A percentile compares a stretch with the other conserved stretches of the same genome.
Evolutionary conservation across 2,797 vertebrate species (phyloP).

Genomic region (Stomatorhinus walkeri): DNA sequence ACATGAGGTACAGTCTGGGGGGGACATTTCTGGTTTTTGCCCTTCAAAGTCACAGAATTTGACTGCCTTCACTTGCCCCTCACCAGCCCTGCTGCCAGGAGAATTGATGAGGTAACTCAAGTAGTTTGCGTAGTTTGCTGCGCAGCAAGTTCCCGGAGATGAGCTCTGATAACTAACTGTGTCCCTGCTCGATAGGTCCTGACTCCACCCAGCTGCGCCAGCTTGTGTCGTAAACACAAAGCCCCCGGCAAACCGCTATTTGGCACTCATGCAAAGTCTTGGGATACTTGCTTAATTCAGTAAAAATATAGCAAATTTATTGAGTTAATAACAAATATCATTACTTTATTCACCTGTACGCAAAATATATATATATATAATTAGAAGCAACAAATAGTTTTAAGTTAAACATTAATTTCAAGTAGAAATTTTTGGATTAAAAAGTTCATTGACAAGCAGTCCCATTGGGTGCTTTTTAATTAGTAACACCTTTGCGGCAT

Average conservation of each 20-base stretch:
- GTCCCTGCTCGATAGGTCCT: background rate
- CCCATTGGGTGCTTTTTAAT: background rate
- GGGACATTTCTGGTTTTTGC: background rate
- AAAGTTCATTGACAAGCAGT: background rate
- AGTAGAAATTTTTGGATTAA: background rate
- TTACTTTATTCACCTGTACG: background rate
- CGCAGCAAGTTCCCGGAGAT: background rate
- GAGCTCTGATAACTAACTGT: conserved; percentile 1
- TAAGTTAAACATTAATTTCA: background rate
- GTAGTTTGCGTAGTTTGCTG: background rate
- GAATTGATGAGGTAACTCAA: background rate
- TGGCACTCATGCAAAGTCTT: background rate
- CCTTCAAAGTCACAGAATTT: background rate
- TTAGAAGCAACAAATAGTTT: background rate
- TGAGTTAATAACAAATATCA: background rate
- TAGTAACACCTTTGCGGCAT: background rate
- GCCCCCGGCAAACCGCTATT: background rate
- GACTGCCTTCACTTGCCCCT: background rate
- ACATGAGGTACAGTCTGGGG: background rate
- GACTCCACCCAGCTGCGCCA: background rate
- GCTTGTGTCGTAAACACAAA: background rate
- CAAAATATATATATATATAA: background rate
- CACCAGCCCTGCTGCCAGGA: background rate
- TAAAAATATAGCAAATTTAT: background rate
- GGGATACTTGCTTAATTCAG: background rate